phyloP scores from a whole-genome alignment of 2,113 vertebrate genomes.

The Gadus chalcogrammus region DNA sequence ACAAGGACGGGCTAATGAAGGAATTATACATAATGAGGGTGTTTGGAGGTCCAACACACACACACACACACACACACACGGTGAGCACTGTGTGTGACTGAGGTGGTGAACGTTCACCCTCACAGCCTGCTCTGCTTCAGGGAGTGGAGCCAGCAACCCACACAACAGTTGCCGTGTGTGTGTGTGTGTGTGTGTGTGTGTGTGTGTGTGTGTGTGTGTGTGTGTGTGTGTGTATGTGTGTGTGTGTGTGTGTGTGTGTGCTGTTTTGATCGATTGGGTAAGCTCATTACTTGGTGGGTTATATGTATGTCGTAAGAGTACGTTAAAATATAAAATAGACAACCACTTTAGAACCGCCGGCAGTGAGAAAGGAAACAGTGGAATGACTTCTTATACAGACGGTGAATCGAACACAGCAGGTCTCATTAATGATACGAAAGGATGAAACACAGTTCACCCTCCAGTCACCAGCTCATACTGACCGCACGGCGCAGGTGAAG shows the following conservation, averaged over 20 bases:
- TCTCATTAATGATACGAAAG: no score
- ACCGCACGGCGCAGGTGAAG: no score
- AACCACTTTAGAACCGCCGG: no score
- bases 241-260: no score
- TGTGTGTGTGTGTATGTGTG: not conserved
- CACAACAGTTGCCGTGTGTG: conserved; percentile 23
- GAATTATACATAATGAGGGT: not conserved
- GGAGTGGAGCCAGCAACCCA: conserved; percentile 27
- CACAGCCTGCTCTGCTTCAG: conserved; percentile 21
- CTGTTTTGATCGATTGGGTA: no score
- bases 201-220: conserved; percentile 1
- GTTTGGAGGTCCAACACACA: conserved; percentile 12
- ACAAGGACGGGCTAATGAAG: conserved; percentile 9
- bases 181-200: not conserved
- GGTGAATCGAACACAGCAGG: no score
- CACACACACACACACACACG: conserved; percentile 18
- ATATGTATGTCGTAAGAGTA: no score
- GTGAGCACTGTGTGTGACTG: conserved; percentile 49
- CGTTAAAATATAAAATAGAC: no score
- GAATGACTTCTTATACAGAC: no score
- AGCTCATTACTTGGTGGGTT: conserved; percentile 4
- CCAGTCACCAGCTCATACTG: no score
- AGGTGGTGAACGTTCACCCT: conserved; percentile 44
- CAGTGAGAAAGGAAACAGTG: no score
- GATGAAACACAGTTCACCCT: no score